Conservation (phyloP, 2,113 vertebrate genomes). For the Cyprinodon variegatus region DNA sequence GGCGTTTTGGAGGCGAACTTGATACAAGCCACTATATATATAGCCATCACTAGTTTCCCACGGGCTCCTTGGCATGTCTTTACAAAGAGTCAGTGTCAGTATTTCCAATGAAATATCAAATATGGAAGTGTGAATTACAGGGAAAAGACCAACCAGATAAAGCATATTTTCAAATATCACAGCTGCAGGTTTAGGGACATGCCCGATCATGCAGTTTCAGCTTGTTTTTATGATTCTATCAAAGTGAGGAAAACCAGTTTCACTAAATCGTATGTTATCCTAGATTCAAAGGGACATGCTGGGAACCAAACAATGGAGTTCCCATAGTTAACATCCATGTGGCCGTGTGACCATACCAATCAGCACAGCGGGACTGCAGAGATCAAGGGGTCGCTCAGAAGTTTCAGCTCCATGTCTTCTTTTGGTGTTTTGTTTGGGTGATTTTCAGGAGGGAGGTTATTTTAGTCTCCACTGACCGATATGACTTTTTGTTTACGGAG, state of each 20-base stretch:
- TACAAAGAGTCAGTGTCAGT: conserved; percentile 11
- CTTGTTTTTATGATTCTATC: neutral
- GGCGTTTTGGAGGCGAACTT: conserved; percentile 1
- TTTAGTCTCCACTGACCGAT: conserved; percentile 64
- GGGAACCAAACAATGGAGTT: conserved; percentile 9
- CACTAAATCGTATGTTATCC: neutral
- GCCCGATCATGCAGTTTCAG: conserved; percentile 1
- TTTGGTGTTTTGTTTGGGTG: conserved; percentile 66
- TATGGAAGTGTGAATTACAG: conserved; percentile 9
- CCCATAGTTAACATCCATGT: conserved; percentile 14
- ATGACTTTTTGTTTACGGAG: conserved; percentile 66
- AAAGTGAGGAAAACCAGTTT: neutral
- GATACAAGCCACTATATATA: conserved; percentile 20
- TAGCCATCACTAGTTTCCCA: conserved; percentile 14
- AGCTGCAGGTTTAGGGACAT: neutral
- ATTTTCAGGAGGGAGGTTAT: conserved; percentile 49
- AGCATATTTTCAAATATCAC: neutral
- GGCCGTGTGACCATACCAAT: conserved; percentile 27
- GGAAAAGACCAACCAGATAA: conserved; percentile 6
- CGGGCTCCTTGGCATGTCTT: conserved; percentile 27
- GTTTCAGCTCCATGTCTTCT: conserved; percentile 45
- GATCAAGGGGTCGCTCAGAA: conserved; percentile 49
- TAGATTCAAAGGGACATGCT: neutral
- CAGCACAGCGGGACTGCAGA: conserved; percentile 29
- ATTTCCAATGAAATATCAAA: conserved; percentile 33